These are phyloP conservation scores for Orthosia incerta DNA, from an alignment of 2,888 invertebrate species.

Conservation along the genomic window DNA sequence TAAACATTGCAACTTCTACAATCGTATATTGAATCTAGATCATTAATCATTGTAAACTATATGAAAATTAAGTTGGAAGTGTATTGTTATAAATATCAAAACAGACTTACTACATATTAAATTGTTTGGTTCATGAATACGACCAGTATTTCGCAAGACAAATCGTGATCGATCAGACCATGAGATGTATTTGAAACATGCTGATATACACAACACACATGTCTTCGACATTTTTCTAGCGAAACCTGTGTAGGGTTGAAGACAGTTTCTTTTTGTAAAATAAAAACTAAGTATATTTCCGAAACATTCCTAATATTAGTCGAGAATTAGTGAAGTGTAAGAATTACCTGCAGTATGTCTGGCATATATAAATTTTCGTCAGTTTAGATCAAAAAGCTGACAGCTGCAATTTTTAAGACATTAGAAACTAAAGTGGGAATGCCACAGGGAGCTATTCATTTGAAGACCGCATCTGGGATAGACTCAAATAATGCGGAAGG, in stretches of 20 bases:
- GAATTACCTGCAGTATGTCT: not conserved
- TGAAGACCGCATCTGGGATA: not conserved
- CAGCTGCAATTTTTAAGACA: not conserved
- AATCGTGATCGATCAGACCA: conserved; percentile 72
- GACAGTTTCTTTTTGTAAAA: not conserved
- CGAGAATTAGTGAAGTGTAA: not conserved
- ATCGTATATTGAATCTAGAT: conserved; percentile 11
- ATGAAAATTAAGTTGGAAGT: conserved; percentile 20
- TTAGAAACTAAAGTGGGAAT: not conserved
- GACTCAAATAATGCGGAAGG: conserved; percentile 9
- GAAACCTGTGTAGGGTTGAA: conserved; percentile 31
- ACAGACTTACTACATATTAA: conserved; percentile 31
- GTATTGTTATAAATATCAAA: conserved; percentile 41
- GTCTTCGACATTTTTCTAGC: conserved; percentile 45
- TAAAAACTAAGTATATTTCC: not conserved
- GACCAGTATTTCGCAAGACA: conserved; percentile 70
- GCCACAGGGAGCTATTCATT: conserved; percentile 1
- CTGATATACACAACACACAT: conserved; percentile 41
- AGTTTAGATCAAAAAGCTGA: not conserved
- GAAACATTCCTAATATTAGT: not conserved
- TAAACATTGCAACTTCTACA: not conserved
- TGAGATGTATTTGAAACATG: conserved; percentile 61
- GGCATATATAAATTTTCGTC: too few relatives aligned
- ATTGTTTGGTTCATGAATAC: conserved; percentile 51
- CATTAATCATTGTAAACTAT: conserved; percentile 21